phyloP scores from a whole-genome alignment of 2,888 invertebrate species.

The Hirtodrosophila trivittata region DNA sequence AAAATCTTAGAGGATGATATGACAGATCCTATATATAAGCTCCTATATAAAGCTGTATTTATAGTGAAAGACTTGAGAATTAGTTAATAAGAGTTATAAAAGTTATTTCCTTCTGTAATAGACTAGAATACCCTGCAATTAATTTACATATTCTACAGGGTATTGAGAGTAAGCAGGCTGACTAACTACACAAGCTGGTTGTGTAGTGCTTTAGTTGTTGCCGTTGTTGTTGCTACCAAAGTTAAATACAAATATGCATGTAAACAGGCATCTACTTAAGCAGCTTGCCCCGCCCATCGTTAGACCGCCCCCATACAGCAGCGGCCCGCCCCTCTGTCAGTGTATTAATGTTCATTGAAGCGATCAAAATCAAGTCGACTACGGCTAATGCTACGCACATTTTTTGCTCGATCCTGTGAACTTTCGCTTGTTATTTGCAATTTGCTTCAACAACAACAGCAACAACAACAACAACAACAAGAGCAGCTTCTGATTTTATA shows the following conservation, averaged over 20 bases:
- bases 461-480: constrained; percentile 33
- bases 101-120: too few relatives aligned
- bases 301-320: constrained; percentile 7
- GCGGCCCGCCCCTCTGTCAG: constrained; percentile 28
- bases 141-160: constrained; percentile 11
- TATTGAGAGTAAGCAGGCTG: constrained; percentile 22
- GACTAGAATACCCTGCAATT: background rate
- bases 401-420: constrained; percentile 61
- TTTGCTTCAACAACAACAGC: constrained; percentile 60
- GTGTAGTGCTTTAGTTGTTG: constrained; percentile 7
- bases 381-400: constrained; percentile 76
- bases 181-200: constrained; percentile 46
- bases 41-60: too few relatives aligned
- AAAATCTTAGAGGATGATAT: too few relatives aligned
- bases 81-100: too few relatives aligned
- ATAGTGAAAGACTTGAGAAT: too few relatives aligned
- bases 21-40: too few relatives aligned
- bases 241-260: constrained; percentile 77
- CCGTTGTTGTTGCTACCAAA: constrained; percentile 39
- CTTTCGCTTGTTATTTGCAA: constrained; percentile 77
- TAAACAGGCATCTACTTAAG: constrained; percentile 77
- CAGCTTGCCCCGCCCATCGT: constrained; percentile 45
- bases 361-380: constrained; percentile 80
- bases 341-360: constrained; percentile 80
- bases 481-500: constrained; percentile 64